Evolutionary conservation across 2,113 vertebrate genomes (phyloP), one percentile per base, ranked within the genome.

Genomic region (Neogale vison): DNA sequence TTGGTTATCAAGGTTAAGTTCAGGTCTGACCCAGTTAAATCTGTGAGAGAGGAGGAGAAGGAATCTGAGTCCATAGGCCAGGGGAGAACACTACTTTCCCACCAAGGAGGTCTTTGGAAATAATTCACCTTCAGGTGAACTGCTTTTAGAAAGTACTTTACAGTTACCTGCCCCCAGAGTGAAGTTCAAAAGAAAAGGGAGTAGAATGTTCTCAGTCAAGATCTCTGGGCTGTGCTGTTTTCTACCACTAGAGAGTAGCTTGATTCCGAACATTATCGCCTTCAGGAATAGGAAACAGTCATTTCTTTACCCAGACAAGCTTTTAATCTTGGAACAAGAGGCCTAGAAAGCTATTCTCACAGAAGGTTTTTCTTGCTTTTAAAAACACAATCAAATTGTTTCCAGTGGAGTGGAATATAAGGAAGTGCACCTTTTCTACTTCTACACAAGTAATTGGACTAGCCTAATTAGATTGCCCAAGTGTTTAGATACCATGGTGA

Each of bases 161-260:
- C 77, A 55, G 96, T 97, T 98, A 98, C 97, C 97, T 98, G 96
- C 88, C 97, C 97, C 96, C 47, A 97, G 97, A 98, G 97, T 96
- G 90, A 98, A 97, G 97, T 98, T 98, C 97, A 93, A 94, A 98
- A 96, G 94, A 95, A 97, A 98, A 95, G 85, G 42, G 92, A 96
- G 85, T 94, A 71, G 90, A 97, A 94, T 97, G 96, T 98, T 98
- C 96, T 96, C 97, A 94, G 9, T 97, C 97, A 97, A 95, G 96
- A 96, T 95, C 87, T 97, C 96, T 94, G 95, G 80, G 92, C 84
- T 98, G 92, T 79, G 88, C 84, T 93, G 59, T 89, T 98, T 97
- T 88, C 96, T 71, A 96, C 85, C 94, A 95, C 97, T 47, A 85
- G 97, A 98, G 98, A 97, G 92, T 97, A 87, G 81, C 97, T 97